A percentile compares a stretch with the other conserved stretches of the same genome.
Conservation (phyloP, 2,888 invertebrate genomes). For the Entomobrya proxima region DNA sequence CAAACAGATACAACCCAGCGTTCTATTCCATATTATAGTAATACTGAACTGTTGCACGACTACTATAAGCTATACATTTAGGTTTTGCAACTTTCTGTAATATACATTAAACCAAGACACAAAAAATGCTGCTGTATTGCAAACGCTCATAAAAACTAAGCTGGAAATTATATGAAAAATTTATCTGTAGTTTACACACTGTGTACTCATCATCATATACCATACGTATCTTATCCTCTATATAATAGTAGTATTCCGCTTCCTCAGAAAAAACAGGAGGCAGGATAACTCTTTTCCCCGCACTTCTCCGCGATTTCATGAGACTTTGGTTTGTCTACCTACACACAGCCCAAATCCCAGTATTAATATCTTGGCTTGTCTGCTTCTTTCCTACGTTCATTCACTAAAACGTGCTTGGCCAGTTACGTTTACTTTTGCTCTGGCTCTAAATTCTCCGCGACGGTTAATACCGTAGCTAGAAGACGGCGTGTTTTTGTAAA, state of each 20-base stretch:
- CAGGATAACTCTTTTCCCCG: not conserved
- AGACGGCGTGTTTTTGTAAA: constrained; percentile 29
- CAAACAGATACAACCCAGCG: no score
- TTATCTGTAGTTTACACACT: no score
- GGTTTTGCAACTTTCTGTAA: no score
- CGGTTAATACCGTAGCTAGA: not conserved
- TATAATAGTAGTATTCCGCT: not conserved
- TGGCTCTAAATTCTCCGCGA: constrained; percentile 49
- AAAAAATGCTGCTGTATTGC: no score
- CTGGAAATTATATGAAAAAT: no score
- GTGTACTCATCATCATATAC: no score
- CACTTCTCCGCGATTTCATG: not conserved
- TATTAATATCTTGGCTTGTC: constrained; percentile 43
- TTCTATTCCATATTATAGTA: no score
- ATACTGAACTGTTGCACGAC: no score
- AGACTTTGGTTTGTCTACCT: not conserved
- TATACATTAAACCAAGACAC: no score
- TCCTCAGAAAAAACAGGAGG: no score
- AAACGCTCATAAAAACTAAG: no score
- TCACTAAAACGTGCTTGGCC: constrained; percentile 64
- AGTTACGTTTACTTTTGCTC: constrained; percentile 64
- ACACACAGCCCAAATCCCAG: constrained; percentile 11
- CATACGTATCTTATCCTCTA: not conserved
- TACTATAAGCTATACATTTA: no score
- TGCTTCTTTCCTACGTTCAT: constrained; percentile 45